Percentiles rank a stretch among this genome's conserved stretches.
Conservation (phyloP, 2,888 invertebrate species). For the Drosophila borealis region DNA sequence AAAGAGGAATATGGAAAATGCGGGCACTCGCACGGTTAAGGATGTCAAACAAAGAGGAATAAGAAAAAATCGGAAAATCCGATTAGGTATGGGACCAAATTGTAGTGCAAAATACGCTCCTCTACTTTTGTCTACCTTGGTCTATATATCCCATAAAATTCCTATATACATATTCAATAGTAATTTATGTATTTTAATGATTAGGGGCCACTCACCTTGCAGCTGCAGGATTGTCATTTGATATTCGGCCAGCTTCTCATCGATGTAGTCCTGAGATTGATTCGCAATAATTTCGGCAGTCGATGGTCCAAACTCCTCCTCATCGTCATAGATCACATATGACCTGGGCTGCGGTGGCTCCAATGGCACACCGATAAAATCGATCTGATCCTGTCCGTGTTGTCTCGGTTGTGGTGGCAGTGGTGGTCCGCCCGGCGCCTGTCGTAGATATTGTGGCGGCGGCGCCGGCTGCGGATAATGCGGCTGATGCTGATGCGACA, state of each 20-base stretch:
- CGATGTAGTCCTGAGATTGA: slow-evolving; percentile 97
- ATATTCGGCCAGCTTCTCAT: slow-evolving; percentile 96
- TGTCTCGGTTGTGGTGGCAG: slow-evolving; percentile 82
- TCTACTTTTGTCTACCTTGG: too few species aligned
- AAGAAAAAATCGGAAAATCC: too few species aligned
- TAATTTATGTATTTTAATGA: not conserved
- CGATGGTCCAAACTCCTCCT: slow-evolving; percentile 92
- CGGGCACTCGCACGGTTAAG: too few species aligned
- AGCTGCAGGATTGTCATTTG: slow-evolving; percentile 95
- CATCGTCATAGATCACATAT: slow-evolving; percentile 87
- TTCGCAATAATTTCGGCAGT: slow-evolving; percentile 96
- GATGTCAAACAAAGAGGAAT: too few species aligned
- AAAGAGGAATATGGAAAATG: too few species aligned
- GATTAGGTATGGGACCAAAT: too few species aligned
- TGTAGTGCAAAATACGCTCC: too few species aligned
- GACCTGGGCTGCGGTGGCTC: slow-evolving; percentile 90
- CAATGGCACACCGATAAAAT: slow-evolving; percentile 89
- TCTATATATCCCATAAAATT: too few species aligned
- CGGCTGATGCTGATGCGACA: slow-evolving; percentile 73
- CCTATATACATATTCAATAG: not conserved
- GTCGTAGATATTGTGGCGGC: slow-evolving; percentile 80
- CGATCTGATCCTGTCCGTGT: slow-evolving; percentile 83
- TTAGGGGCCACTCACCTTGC: slow-evolving; percentile 89
- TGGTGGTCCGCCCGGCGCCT: slow-evolving; percentile 69
- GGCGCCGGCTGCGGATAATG: slow-evolving; percentile 81